Percentiles rank a stretch among this genome's conserved stretches.
phyloP scores from a whole-genome alignment of 1,140 invertebrate species.

The Grapholita molesta region DNA sequence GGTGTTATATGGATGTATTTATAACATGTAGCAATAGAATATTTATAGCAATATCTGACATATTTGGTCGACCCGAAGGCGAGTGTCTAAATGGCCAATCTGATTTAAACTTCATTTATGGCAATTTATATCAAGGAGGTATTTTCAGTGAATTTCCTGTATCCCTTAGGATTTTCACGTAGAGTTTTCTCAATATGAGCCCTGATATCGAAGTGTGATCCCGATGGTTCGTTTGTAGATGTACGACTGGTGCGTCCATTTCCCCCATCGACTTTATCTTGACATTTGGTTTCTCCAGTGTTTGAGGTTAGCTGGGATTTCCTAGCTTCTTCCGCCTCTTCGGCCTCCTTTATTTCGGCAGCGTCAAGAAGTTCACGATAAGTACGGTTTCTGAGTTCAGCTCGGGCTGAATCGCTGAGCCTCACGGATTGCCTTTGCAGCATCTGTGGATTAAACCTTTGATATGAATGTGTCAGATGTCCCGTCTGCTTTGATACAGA shows the following conservation, averaged over 20 bases:
- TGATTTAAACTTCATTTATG: no score
- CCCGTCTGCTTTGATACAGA: no score
- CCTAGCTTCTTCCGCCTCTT: background rate
- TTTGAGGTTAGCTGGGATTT: background rate
- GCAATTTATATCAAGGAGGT: no score
- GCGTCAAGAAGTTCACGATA: background rate
- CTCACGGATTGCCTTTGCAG: slow-evolving; percentile 1
- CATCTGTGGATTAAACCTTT: background rate
- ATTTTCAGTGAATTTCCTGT: background rate
- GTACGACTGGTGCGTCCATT: background rate
- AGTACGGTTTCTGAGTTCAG: background rate
- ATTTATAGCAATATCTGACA: no score
- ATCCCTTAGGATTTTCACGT: background rate
- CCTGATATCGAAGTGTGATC: background rate
- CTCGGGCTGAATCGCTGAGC: background rate
- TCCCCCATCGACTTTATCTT: background rate
- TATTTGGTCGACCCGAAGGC: no score
- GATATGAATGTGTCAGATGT: background rate
- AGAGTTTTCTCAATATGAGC: background rate
- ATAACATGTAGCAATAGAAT: no score
- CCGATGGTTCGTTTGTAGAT: background rate
- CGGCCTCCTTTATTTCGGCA: background rate
- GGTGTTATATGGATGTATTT: no score
- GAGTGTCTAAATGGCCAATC: no score
- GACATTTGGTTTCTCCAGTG: background rate